A percentile compares a stretch with the other conserved stretches of the same genome.
These are phyloP conservation scores for Dysidea cf. avara DNA, from an alignment of 37 sponge, comb jelly and placozoan species.

Conservation along the genomic window DNA sequence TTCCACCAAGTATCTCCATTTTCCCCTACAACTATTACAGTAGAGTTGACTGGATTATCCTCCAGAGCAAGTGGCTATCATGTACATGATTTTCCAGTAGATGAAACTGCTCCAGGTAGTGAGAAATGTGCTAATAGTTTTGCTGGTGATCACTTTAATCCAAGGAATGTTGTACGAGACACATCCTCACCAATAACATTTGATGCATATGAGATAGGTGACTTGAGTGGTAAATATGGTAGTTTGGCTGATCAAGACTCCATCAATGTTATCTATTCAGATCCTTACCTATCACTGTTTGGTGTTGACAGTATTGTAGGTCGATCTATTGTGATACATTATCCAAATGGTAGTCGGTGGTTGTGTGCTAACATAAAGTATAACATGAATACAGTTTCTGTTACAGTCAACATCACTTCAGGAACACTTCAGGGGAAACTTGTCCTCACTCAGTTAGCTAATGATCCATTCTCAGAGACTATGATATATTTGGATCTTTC, in stretches of 20 bases:
- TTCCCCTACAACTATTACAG: conserved; percentile 40
- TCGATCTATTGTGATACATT: conserved; percentile 65
- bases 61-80: conserved; percentile 48
- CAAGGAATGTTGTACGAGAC: conserved; percentile 12
- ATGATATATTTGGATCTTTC: conserved; percentile 44
- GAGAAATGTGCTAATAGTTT: conserved; percentile 1
- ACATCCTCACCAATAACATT: conserved; percentile 23
- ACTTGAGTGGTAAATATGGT: conserved; percentile 81
- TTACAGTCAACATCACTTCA: conserved; percentile 14
- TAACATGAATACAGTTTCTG: background rate
- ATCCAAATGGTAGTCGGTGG: conserved; percentile 16
- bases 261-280: conserved; percentile 16
- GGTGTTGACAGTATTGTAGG: conserved; percentile 64
- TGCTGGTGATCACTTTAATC: conserved; percentile 60
- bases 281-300: conserved; percentile 65
- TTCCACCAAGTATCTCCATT: conserved; percentile 60
- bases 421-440: conserved; percentile 23
- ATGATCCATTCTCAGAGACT: conserved; percentile 63
- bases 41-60: conserved; percentile 49
- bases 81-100: conserved; percentile 50
- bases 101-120: conserved; percentile 2
- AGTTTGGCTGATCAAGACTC: conserved; percentile 4
- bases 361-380: conserved; percentile 55
- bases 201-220: conserved; percentile 71
- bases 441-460: conserved; percentile 50